Evolutionary conservation across 37 sponge, comb jelly and placozoan genomes (phyloP).

Genomic region (Aplysina aerophoba): DNA sequence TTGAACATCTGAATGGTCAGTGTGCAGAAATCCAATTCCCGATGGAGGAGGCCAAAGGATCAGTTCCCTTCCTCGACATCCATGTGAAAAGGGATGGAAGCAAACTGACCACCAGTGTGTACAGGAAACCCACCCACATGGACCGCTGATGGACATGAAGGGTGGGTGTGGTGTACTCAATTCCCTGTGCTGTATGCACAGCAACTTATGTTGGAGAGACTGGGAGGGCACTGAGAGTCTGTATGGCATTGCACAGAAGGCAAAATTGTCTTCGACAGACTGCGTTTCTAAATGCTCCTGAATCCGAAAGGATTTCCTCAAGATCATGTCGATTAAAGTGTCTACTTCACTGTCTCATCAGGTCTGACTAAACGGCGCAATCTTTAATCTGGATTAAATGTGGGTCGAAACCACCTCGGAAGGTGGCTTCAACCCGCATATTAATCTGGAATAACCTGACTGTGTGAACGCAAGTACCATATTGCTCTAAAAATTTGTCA

Average conservation of each 20-base stretch:
- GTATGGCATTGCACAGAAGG: constrained; percentile 26
- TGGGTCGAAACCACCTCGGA: too few species aligned
- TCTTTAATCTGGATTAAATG: too few species aligned
- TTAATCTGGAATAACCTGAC: too few species aligned
- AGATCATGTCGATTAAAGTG: too few species aligned
- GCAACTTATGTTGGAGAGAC: constrained; percentile 31
- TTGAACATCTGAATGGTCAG: constrained; percentile 13
- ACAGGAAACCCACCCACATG: not conserved
- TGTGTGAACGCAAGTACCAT: too few species aligned
- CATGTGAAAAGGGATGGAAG: not conserved
- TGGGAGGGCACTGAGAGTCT: constrained; percentile 26
- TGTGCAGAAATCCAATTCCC: constrained; percentile 1
- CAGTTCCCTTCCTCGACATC: not conserved
- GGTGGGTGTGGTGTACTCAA: constrained; percentile 5
- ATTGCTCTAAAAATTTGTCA: too few species aligned
- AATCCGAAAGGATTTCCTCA: not conserved
- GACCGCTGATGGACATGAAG: not conserved
- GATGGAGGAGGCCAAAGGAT: not conserved
- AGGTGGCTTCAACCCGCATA: too few species aligned
- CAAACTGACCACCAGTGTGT: not conserved
- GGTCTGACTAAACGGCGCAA: too few species aligned
- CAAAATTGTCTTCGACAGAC: constrained; percentile 1
- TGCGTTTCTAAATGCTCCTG: not conserved
- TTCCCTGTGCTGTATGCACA: constrained; percentile 30
- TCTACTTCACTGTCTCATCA: too few species aligned